phyloP scores from a whole-genome alignment of 2,888 invertebrate genomes.

The Pyrrhia umbra region DNA sequence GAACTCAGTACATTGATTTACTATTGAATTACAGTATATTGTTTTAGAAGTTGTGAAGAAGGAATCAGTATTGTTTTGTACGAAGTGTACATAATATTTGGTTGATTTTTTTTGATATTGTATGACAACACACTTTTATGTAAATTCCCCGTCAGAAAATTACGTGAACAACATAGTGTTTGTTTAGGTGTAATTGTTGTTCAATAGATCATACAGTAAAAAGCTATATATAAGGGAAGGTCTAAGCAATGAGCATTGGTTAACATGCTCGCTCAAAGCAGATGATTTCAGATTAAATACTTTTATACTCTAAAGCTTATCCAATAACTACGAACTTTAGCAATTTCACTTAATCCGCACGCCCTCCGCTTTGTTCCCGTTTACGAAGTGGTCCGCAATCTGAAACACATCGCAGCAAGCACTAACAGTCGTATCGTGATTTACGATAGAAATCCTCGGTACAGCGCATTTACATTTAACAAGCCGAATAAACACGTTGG shows the following conservation, averaged over 20 bases:
- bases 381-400: constrained; percentile 27
- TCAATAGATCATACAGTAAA: too few relatives aligned
- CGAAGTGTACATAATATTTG: background rate
- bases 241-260: too few relatives aligned
- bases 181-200: constrained; percentile 17
- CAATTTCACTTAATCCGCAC: constrained; percentile 1
- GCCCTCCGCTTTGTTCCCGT: constrained; percentile 10
- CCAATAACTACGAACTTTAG: background rate
- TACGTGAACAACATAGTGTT: background rate
- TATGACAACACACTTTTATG: background rate
- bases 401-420: constrained; percentile 32
- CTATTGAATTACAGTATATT: constrained; percentile 4
- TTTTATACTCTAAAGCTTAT: background rate
- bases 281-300: too few relatives aligned
- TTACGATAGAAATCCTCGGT: constrained; percentile 52
- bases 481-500: constrained; percentile 56
- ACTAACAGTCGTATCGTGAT: constrained; percentile 46
- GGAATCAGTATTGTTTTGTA: constrained; percentile 7
- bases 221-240: too few relatives aligned
- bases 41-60: background rate
- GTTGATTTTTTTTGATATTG: constrained; percentile 8
- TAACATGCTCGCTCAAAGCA: too few relatives aligned
- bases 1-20: constrained; percentile 12
- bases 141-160: background rate
- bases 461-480: constrained; percentile 57